Base-by-base conservation (phyloP, 2,888 invertebrate species). In the Rhopalosiphum nymphaeae region DNA sequence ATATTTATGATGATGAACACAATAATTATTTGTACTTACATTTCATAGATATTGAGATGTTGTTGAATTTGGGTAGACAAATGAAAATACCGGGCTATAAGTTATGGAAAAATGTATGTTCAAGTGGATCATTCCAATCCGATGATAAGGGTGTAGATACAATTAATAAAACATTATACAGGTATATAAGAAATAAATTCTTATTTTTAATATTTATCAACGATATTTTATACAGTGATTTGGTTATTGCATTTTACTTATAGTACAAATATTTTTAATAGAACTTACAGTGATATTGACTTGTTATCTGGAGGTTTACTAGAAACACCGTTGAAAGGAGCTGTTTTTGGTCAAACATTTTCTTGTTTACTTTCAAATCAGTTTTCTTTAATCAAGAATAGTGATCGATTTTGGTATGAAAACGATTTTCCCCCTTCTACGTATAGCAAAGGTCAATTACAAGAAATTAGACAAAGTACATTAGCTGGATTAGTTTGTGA, bases 361-460 rank as follows among this genome's bases (percentile, higher is more conserved):
- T 97, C 97, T n/a, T 99, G 99, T 95, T 96, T 99, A 16, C 95
- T 99, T 25, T 98, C 97, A 53, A 96, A 97, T 93, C 99, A 99
- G 96, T 98, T 99, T 96, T 97, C 97, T 84, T 97, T 97, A 95
- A 96, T 98, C 13, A 97, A 98, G 95, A 97, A 97, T 95, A 98
- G 98, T 93, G 99, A 99, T 96, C 96, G 99, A 95, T 99, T 98
- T 96, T 99, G 99, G 98, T 99, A 98, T 95, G 99, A 99, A 96
- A 99, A 99, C 95, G 98, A 99, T 95, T 96, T 98, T 89, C 98
- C 98, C 0, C 98, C 98, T 0, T 98, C 98, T 36, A 97, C 98
- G 0, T 97, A 98, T 95, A 97, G 96, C 0, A 96, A 95, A 95
- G 96, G 96, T 96, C 95, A 95, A 53, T 86, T 94, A 29, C 91